phyloP scores from a whole-genome alignment of 2,113 vertebrate genomes.

The Platichthys stellatus region DNA sequence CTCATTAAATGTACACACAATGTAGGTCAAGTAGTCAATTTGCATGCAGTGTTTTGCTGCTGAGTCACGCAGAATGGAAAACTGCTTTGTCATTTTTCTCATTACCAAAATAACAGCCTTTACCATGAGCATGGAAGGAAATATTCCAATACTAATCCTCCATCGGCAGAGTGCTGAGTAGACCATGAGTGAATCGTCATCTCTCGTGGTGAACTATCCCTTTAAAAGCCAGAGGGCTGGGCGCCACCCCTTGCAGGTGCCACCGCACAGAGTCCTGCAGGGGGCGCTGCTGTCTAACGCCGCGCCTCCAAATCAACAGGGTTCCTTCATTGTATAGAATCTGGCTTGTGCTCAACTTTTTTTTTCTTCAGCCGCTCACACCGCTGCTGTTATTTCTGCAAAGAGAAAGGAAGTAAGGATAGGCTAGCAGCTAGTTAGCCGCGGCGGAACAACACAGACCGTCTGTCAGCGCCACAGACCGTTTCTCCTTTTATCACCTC shows the following conservation, averaged over 20 bases:
- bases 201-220: no score
- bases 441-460: conserved; percentile 27
- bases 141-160: background rate
- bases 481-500: background rate
- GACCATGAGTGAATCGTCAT: no score
- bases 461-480: background rate
- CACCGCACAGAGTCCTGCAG: background rate
- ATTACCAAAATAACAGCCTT: background rate
- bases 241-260: background rate
- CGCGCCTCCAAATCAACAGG: conserved; percentile 53
- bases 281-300: conserved; percentile 42
- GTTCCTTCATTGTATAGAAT: conserved; percentile 57
- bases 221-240: no score
- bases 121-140: background rate
- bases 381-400: conserved; percentile 62
- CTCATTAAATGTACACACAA: background rate
- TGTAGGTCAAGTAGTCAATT: conserved; percentile 33
- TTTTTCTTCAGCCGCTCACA: conserved; percentile 53
- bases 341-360: conserved; percentile 56
- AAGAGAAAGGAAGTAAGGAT: conserved; percentile 77
- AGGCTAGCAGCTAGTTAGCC: conserved; percentile 73
- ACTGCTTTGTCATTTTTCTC: background rate
- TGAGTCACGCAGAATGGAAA: no score
- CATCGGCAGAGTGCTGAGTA: no score
- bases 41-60: no score